phyloP scores from a whole-genome alignment of 1,140 invertebrate genomes.

The Eupristina koningsbergeri region DNA sequence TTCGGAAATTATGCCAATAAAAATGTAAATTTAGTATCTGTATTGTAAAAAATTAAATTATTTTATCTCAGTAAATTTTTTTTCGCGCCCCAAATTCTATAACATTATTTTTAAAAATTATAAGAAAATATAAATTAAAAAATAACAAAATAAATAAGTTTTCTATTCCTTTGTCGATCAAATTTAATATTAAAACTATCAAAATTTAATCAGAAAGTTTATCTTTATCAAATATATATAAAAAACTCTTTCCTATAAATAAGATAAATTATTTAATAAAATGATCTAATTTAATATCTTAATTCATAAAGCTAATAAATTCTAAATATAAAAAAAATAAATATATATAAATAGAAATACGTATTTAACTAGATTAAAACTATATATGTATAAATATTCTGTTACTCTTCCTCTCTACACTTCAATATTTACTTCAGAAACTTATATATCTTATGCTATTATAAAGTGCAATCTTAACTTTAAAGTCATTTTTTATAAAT shows the following conservation, averaged over 20 bases:
- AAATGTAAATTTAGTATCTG: neutral
- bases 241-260: no score
- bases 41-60: neutral
- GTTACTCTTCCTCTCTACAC: constrained; percentile 23
- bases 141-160: neutral
- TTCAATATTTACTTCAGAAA: neutral
- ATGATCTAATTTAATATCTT: no score
- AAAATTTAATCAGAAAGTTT: no score
- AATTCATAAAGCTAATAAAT: no score
- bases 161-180: no score
- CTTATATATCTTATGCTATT: neutral
- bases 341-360: constrained; percentile 18
- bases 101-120: neutral
- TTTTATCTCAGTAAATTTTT: neutral
- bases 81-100: neutral
- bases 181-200: no score
- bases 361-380: constrained; percentile 39
- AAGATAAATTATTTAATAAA: no score
- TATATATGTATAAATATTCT: constrained; percentile 12
- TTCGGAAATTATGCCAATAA: neutral
- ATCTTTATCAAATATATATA: no score
- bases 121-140: neutral
- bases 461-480: constrained; percentile 15
- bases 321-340: no score
- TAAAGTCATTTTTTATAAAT: neutral